Evolutionary conservation across 1,140 invertebrate genomes (phyloP).

Genomic region (Littorina saxatilis): DNA sequence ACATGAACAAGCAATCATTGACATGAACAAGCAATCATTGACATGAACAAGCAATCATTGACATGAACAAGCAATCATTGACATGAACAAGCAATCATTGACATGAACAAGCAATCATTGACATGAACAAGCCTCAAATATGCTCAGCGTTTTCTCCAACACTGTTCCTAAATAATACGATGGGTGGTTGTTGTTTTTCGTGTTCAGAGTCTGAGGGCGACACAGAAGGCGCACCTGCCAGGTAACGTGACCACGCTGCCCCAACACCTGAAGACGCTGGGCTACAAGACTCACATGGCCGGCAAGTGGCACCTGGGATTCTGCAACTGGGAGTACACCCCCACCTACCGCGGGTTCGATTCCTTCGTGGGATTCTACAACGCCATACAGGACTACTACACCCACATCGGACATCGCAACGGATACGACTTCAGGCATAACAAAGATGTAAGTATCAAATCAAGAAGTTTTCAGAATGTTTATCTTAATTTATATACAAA

Average conservation of each 20-base stretch:
- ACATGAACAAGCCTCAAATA: too few species aligned
- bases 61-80: too few species aligned
- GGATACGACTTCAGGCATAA: constrained; percentile 13
- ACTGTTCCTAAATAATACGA: too few species aligned
- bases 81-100: too few species aligned
- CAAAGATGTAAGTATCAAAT: constrained; percentile 16
- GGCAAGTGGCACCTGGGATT: constrained; percentile 85
- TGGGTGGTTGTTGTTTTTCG: too few species aligned
- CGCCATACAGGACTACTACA: constrained; percentile 74
- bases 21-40: too few species aligned
- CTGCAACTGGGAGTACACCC: constrained; percentile 76
- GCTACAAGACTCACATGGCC: constrained; percentile 88
- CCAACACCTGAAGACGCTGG: constrained; percentile 84
- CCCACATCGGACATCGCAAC: constrained; percentile 51
- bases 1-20: too few species aligned
- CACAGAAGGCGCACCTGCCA: constrained; percentile 85
- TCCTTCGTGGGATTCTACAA: constrained; percentile 77
- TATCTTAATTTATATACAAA: too few species aligned
- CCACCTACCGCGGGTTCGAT: constrained; percentile 77
- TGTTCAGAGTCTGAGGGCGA: constrained; percentile 79
- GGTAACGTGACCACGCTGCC: constrained; percentile 84
- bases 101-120: too few species aligned
- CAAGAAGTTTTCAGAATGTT: too few species aligned
- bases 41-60: too few species aligned
- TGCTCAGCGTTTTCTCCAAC: too few species aligned